These are phyloP conservation scores for Trachymyrmex septentrionalis DNA, from an alignment of 1,140 invertebrate species.

Conservation along the genomic window DNA sequence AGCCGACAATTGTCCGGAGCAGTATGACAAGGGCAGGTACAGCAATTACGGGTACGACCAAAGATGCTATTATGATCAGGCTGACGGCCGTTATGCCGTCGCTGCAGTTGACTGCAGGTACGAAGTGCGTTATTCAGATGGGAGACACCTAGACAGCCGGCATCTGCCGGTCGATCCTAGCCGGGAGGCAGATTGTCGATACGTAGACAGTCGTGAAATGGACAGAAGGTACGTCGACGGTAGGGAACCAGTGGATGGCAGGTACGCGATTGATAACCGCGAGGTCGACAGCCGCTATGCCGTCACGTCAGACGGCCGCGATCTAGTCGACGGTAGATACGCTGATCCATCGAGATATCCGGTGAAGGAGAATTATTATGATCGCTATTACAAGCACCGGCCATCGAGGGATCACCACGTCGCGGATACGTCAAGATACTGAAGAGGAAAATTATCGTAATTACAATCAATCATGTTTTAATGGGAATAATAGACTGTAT, in stretches of 20 bases:
- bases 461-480: conserved; percentile 68
- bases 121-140: conserved; percentile 76
- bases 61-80: conserved; percentile 78
- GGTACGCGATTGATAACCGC: conserved; percentile 73
- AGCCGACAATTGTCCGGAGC: conserved; percentile 69
- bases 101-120: conserved; percentile 66
- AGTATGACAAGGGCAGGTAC: conserved; percentile 81
- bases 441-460: conserved; percentile 75
- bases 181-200: conserved; percentile 77
- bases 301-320: conserved; percentile 44
- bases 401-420: conserved; percentile 84
- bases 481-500: conserved; percentile 67
- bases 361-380: conserved; percentile 85
- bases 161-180: conserved; percentile 55
- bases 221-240: conserved; percentile 76
- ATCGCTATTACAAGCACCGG: conserved; percentile 85
- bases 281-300: conserved; percentile 72
- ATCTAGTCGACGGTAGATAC: conserved; percentile 80
- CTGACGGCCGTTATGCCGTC: conserved; percentile 75
- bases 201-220: conserved; percentile 73
- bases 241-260: conserved; percentile 70
- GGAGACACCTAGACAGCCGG: conserved; percentile 74
- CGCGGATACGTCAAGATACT: conserved; percentile 84
- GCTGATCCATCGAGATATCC: conserved; percentile 80
- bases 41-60: conserved; percentile 79